These are phyloP conservation scores for Sebastolobus altivelis DNA, from an alignment of 2,797 vertebrate species.

Conservation along the genomic window DNA sequence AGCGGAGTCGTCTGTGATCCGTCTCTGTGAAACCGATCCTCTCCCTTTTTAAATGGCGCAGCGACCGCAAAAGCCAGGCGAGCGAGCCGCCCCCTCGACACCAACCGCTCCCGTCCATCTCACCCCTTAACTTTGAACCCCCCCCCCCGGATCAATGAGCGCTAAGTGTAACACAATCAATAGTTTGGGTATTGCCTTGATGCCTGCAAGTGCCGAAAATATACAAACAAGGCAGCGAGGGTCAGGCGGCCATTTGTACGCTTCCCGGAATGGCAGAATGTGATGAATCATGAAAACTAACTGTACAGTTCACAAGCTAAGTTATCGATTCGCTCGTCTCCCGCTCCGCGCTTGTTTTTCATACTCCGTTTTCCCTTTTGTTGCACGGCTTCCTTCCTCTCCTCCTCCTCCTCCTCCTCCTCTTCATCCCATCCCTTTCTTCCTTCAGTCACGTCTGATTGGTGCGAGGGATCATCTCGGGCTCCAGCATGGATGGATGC, in stretches of 20 bases:
- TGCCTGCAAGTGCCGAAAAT: slow-evolving; percentile 61
- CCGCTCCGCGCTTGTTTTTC: slow-evolving; percentile 33
- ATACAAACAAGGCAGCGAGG: slow-evolving; percentile 43
- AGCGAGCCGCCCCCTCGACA: slow-evolving; percentile 17
- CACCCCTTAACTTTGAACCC: slow-evolving; percentile 68
- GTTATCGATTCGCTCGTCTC: slow-evolving; percentile 52
- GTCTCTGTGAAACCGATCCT: slow-evolving; percentile 66
- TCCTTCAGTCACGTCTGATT: slow-evolving; percentile 48
- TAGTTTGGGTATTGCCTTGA: slow-evolving; percentile 59
- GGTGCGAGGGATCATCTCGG: slow-evolving; percentile 62
- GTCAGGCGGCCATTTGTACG: slow-evolving; percentile 39
- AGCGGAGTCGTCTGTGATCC: slow-evolving; percentile 29
- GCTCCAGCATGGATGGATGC: slow-evolving; percentile 68
- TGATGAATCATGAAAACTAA: slow-evolving; percentile 53
- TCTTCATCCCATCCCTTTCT: slow-evolving; percentile 7
- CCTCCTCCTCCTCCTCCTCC: not conserved
- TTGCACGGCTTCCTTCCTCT: slow-evolving; percentile 25
- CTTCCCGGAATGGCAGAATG: slow-evolving; percentile 61
- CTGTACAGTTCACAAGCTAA: slow-evolving; percentile 23
- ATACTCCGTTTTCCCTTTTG: slow-evolving; percentile 45
- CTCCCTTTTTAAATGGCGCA: slow-evolving; percentile 34
- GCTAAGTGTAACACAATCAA: slow-evolving; percentile 73
- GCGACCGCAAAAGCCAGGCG: slow-evolving; percentile 56
- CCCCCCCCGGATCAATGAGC: slow-evolving; percentile 59
- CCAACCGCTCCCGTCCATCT: slow-evolving; percentile 34